These are phyloP conservation scores for Apteryx mantelli DNA, from an alignment of 2,113 vertebrate genomes.

Conservation along the genomic window DNA sequence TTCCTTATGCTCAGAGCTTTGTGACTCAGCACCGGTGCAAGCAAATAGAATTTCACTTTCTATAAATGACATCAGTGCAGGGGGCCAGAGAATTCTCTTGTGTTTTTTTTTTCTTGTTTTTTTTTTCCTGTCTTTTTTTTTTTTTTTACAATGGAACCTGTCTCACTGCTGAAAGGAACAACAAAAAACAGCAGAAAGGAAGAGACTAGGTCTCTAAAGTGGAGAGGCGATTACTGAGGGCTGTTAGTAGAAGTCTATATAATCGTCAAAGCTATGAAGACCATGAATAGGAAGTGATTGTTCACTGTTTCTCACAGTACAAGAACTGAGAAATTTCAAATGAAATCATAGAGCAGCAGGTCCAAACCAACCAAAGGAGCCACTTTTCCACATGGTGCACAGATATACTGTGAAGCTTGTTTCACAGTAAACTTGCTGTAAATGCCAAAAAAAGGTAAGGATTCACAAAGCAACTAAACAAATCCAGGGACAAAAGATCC, in stretches of 20 bases:
- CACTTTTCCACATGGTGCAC: fast-evolving
- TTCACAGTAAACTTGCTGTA: neutral
- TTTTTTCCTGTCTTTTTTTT: neutral
- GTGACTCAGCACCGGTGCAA: conserved; percentile 17
- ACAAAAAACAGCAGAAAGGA: neutral
- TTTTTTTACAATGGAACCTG: neutral
- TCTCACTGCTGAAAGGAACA: neutral
- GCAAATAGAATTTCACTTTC: conserved; percentile 31
- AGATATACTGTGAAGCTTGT: neutral
- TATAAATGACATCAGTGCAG: neutral
- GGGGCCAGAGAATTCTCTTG: neutral
- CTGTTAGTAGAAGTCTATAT: neutral
- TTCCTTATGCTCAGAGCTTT: neutral
- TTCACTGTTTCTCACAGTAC: neutral
- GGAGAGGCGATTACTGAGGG: fast-evolving
- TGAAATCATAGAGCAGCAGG: neutral
- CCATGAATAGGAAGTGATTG: neutral
- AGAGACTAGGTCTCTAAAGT: neutral
- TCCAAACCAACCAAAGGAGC: neutral
- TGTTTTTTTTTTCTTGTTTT: neutral
- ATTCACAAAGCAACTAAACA: neutral
- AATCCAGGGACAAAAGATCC: neutral
- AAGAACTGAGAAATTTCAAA: neutral
- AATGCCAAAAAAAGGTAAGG: neutral
- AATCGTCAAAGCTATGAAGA: neutral